Evolutionary conservation across 92 coral and sea anemone species (phyloP).

Genomic region (Siderastrea siderea): DNA sequence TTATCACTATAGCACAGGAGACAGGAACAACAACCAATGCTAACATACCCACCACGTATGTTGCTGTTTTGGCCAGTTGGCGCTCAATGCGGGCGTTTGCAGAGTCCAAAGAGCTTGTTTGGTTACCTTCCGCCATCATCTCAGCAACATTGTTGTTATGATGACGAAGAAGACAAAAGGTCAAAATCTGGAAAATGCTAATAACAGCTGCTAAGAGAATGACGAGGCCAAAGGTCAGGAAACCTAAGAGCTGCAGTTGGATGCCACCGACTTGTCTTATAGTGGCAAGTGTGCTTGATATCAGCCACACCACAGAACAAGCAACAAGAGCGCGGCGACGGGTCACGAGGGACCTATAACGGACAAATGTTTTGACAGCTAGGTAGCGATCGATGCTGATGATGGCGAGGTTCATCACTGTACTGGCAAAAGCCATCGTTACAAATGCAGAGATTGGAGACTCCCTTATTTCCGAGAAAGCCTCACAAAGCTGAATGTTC

Average conservation of each 20-base stretch:
- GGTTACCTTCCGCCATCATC: background rate
- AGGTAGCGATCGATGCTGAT: conserved; percentile 11
- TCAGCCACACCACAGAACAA: background rate
- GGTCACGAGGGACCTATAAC: background rate
- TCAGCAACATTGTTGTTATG: background rate
- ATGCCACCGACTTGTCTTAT: background rate
- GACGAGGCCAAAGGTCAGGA: background rate
- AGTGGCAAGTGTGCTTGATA: background rate
- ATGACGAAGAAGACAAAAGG: background rate
- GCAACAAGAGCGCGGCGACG: background rate
- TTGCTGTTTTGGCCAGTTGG: background rate
- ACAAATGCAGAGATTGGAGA: background rate
- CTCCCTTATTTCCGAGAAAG: background rate
- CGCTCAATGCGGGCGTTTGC: conserved; percentile 14
- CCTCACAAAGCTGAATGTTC: conserved; percentile 1
- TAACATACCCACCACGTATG: no score
- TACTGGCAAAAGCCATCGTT: background rate
- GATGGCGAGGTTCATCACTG: background rate
- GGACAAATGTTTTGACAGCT: background rate
- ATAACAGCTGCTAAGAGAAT: background rate
- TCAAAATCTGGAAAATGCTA: background rate
- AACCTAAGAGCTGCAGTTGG: no score
- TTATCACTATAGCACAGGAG: background rate
- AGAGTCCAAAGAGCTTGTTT: background rate
- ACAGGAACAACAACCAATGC: background rate